Base-by-base conservation (phyloP, 2,888 invertebrate species). In the Gymnoscelis rufifasciata region DNA sequence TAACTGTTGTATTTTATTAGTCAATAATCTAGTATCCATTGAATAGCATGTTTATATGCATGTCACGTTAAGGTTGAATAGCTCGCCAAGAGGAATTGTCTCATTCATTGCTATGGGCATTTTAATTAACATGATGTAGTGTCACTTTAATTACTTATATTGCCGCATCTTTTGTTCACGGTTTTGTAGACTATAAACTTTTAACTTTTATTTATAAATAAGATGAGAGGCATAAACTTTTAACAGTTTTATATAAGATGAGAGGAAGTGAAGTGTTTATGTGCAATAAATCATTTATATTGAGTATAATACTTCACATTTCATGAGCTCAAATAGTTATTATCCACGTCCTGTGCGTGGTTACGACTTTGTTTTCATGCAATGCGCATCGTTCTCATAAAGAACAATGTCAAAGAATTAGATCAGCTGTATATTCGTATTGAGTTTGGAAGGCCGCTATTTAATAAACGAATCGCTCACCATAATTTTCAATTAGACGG, bases 401-500 rank as follows among this genome's bases (percentile, higher is more conserved):
- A 43, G 1, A 35, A 35, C 10, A 24, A 37, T 38, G 12, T 23
- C 23, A 45, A 30, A 35, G 10, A 39, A 45, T 3, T 15, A 28
- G 28, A 26, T 19, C 33, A 33, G 15, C n/a, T 30, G 19, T 2
- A 19, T 2, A 19, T 5, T 19, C n/a, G 23, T 14, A n/a, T 14
- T 7, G 14, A 39, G 13, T 14, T 33, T 10, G 14, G 15, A 15
- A 33, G 5, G 15, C 5, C n/a, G n/a, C n/a, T 3, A 35, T 46
- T 40, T 12, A 37, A 19, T 29, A 41, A 40, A 37, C 12, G 8
- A 28, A 39, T 31, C 13, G 38, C 39, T 30, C 39, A 39, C 39
- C 44, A 53, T 60, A 43, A 47, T 54, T 60, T 57, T 57, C 59
- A 62, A 66, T 66, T 57, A 63, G 51, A 51, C 43, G 51, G 56